Percentiles rank a stretch among this genome's conserved stretches.
phyloP scores from a whole-genome alignment of 2,888 invertebrate genomes.

The Alcis repandata region DNA sequence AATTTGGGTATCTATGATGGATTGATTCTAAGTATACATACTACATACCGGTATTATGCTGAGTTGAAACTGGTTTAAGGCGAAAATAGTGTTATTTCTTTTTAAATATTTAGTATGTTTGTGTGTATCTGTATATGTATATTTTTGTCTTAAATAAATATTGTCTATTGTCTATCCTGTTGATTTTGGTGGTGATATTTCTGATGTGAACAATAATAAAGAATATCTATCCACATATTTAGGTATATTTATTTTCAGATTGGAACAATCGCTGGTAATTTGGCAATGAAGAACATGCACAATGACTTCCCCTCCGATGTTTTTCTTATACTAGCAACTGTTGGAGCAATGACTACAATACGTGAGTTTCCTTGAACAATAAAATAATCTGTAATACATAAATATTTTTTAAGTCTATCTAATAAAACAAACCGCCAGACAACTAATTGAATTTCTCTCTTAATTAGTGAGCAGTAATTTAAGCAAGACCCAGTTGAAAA shows the following conservation, averaged over 20 bases:
- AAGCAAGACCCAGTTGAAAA: slow-evolving; percentile 55
- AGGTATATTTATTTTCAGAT: slow-evolving; percentile 68
- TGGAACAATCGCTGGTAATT: slow-evolving; percentile 90
- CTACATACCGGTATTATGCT: too few relatives aligned
- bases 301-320: slow-evolving; percentile 91
- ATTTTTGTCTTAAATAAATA: too few relatives aligned
- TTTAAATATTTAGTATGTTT: too few relatives aligned
- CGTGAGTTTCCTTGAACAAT: slow-evolving; percentile 51
- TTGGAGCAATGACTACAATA: slow-evolving; percentile 64
- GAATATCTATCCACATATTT: neutral
- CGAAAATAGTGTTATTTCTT: too few relatives aligned
- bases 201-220: too few relatives aligned
- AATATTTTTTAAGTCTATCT: neutral
- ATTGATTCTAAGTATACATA: too few relatives aligned
- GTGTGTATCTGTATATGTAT: too few relatives aligned
- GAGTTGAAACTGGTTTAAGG: too few relatives aligned
- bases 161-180: too few relatives aligned
- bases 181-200: too few relatives aligned
- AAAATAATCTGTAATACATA: neutral
- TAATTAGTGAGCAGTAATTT: slow-evolving; percentile 60
- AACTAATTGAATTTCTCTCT: slow-evolving; percentile 15
- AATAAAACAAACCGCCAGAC: neutral
- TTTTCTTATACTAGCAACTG: slow-evolving; percentile 81
- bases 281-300: slow-evolving; percentile 89
- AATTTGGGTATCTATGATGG: too few relatives aligned